Percentiles rank a stretch among this genome's conserved stretches.
Conservation (phyloP, 2,888 invertebrate genomes). For the Anarsia innoxiella region DNA sequence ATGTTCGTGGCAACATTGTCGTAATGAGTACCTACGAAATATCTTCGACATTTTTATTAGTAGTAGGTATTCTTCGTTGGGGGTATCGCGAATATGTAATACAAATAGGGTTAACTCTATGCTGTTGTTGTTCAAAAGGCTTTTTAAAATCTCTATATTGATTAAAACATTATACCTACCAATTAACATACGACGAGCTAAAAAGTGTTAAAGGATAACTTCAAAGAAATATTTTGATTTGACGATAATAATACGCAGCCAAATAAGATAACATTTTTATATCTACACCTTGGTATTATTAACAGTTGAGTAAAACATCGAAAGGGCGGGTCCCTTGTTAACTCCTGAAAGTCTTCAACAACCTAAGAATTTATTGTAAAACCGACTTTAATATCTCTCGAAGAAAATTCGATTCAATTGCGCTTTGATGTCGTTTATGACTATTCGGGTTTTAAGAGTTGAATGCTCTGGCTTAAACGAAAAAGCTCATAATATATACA, state of each 20-base stretch:
- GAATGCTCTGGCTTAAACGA: slow-evolving; percentile 54
- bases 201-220: too few relatives aligned
- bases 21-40: slow-evolving; percentile 67
- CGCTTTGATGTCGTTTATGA: slow-evolving; percentile 20
- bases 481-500: slow-evolving; percentile 72
- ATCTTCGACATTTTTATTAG: too few relatives aligned
- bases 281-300: slow-evolving; percentile 54
- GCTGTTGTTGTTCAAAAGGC: too few relatives aligned
- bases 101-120: too few relatives aligned
- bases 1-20: slow-evolving; percentile 69
- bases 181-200: too few relatives aligned
- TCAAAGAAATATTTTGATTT: too few relatives aligned
- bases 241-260: slow-evolving; percentile 27
- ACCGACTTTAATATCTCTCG: slow-evolving; percentile 24
- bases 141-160: too few relatives aligned
- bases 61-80: too few relatives aligned
- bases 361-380: slow-evolving; percentile 16
- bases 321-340: slow-evolving; percentile 45
- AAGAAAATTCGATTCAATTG: slow-evolving; percentile 22
- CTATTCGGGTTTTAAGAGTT: slow-evolving; percentile 22
- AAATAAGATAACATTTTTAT: slow-evolving; percentile 46
- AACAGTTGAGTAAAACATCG: slow-evolving; percentile 63
- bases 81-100: too few relatives aligned
- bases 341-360: slow-evolving; percentile 30
- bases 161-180: too few relatives aligned